These are phyloP conservation scores for Caradrina kadenii DNA, from an alignment of 2,888 invertebrate genomes.

Conservation along the genomic window DNA sequence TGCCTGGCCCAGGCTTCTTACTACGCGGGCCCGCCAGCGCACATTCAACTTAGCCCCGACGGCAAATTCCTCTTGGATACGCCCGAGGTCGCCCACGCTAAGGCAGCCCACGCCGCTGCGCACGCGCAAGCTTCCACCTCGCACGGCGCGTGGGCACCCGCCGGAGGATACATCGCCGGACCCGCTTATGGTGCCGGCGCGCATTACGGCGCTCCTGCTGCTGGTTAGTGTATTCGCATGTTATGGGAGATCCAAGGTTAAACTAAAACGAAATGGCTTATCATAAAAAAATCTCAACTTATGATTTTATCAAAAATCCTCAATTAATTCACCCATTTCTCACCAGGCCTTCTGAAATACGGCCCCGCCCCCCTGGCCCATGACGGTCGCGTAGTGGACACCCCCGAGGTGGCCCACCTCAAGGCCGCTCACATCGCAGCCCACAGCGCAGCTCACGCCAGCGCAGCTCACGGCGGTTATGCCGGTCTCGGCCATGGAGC, in stretches of 20 bases:
- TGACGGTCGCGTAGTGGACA: constrained; percentile 88
- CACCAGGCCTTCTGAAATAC: constrained; percentile 87
- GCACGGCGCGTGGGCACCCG: constrained; percentile 87
- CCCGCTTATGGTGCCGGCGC: constrained; percentile 72
- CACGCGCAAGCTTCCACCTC: constrained; percentile 86
- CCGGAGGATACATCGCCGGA: constrained; percentile 76
- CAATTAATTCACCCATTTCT: background rate
- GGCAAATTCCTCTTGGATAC: constrained; percentile 90
- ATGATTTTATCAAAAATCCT: background rate
- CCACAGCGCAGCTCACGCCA: constrained; percentile 82
- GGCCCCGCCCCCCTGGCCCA: constrained; percentile 88
- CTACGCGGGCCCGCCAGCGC: constrained; percentile 87
- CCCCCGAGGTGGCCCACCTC: constrained; percentile 90
- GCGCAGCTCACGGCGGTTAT: constrained; percentile 72
- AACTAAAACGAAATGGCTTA: too few relatives aligned
- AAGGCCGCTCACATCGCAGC: constrained; percentile 90
- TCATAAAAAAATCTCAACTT: too few relatives aligned
- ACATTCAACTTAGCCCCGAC: constrained; percentile 87
- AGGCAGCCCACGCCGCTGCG: constrained; percentile 86
- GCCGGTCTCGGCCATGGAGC: constrained; percentile 70
- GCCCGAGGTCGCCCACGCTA: constrained; percentile 89
- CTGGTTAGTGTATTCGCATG: constrained; percentile 74
- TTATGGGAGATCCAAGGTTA: too few relatives aligned
- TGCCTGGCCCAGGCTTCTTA: constrained; percentile 90
- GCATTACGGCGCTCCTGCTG: constrained; percentile 86